phyloP scores from a whole-genome alignment of 2,113 vertebrate species.

The Microtus pennsylvanicus region DNA sequence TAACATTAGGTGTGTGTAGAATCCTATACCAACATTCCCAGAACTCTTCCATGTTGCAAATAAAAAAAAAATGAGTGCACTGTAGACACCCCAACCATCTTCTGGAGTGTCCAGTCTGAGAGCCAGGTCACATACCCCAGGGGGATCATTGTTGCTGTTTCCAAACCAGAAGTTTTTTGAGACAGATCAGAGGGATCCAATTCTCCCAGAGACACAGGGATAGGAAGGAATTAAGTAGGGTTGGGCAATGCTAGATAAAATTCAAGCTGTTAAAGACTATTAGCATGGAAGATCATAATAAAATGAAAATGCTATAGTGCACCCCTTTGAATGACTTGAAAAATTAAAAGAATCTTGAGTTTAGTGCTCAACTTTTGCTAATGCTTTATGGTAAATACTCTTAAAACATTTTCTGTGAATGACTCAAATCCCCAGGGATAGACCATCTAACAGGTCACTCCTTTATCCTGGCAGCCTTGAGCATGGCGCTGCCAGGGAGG shows the following conservation, averaged over 20 bases:
- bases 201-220: neutral
- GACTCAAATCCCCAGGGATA: neutral
- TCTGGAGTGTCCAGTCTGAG: neutral
- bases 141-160: neutral
- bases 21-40: neutral
- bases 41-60: neutral
- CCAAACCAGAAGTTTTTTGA: neutral
- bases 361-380: neutral
- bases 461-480: neutral
- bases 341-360: neutral
- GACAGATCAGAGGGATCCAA: neutral
- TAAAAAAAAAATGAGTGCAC: too few relatives aligned
- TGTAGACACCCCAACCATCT: neutral
- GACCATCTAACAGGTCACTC: neutral
- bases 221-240: neutral
- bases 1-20: too few relatives aligned
- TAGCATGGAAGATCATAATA: neutral
- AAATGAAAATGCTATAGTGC: neutral
- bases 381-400: neutral
- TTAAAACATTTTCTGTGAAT: neutral
- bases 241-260: neutral
- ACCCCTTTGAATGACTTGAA: neutral
- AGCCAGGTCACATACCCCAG: neutral
- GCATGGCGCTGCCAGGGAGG: too few relatives aligned
- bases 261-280: neutral